A percentile compares a stretch with the other conserved stretches of the same genome.
Conservation (phyloP, 2,888 invertebrate species). For the Nemotelus pantherinus region DNA sequence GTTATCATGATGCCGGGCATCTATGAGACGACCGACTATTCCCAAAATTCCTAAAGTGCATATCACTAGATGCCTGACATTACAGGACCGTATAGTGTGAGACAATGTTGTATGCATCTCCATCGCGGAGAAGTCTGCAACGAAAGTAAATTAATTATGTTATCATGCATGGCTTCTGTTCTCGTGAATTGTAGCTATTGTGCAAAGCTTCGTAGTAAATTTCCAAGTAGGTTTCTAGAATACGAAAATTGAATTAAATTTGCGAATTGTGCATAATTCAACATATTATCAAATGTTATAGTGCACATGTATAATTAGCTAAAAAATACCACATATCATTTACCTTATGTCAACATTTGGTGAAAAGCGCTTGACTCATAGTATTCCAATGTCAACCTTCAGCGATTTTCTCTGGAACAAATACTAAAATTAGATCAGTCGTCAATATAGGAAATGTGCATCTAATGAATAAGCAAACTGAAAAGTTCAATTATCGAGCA, state of each 20-base stretch:
- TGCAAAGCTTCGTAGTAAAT: no score
- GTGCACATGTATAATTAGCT: no score
- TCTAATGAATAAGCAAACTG: no score
- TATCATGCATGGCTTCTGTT: background rate
- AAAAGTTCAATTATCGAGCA: no score
- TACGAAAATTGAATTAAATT: no score
- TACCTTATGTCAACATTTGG: conserved; percentile 52
- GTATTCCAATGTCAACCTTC: conserved; percentile 32
- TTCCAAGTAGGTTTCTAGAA: no score
- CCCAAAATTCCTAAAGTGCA: conserved; percentile 51
- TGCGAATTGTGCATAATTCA: no score
- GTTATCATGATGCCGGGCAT: conserved; percentile 50
- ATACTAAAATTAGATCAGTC: no score
- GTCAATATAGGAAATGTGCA: no score
- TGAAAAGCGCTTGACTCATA: conserved; percentile 49
- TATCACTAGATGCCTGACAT: conserved; percentile 50
- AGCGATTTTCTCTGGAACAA: no score
- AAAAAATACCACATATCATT: background rate
- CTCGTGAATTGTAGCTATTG: background rate
- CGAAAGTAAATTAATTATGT: background rate
- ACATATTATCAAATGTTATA: no score
- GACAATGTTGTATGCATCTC: conserved; percentile 50
- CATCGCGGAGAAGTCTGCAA: conserved; percentile 52
- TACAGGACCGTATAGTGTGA: conserved; percentile 49
- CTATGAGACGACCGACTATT: conserved; percentile 49